These are phyloP conservation scores for Addax nasomaculatus DNA, from an alignment of 2,113 vertebrate genomes.

Conservation along the genomic window DNA sequence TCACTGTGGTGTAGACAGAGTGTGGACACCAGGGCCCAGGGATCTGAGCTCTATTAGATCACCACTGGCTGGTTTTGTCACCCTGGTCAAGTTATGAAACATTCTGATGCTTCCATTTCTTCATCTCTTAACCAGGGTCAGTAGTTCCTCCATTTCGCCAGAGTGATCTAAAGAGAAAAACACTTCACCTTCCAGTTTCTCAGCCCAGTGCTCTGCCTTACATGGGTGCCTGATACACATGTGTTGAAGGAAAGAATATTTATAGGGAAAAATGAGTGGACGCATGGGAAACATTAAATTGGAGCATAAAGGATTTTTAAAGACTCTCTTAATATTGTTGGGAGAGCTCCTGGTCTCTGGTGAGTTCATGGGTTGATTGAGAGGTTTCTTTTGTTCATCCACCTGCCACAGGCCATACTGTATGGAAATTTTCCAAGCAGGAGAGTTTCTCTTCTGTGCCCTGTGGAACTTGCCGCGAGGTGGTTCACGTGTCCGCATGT, in stretches of 20 bases:
- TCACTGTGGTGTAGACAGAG: neutral
- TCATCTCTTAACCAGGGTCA: neutral
- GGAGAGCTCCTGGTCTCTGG: neutral
- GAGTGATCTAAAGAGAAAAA: neutral
- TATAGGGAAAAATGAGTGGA: slow-evolving; percentile 33
- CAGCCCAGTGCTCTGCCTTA: neutral
- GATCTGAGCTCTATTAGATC: neutral
- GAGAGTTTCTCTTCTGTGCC: neutral
- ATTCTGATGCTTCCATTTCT: neutral
- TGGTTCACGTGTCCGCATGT: neutral
- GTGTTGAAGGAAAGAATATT: slow-evolving; percentile 31
- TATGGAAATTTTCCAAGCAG: neutral
- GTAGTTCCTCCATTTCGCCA: neutral
- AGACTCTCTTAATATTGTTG: neutral
- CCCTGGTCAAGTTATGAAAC: neutral
- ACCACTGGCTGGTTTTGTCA: neutral
- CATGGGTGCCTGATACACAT: neutral
- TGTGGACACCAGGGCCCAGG: neutral
- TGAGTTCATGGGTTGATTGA: neutral
- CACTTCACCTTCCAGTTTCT: neutral
- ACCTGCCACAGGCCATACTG: neutral
- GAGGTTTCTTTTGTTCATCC: neutral
- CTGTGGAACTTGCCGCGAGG: neutral
- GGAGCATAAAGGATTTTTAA: neutral
- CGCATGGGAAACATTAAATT: neutral